phyloP scores from a whole-genome alignment of 1,140 invertebrate genomes.

The Achroia grisella region DNA sequence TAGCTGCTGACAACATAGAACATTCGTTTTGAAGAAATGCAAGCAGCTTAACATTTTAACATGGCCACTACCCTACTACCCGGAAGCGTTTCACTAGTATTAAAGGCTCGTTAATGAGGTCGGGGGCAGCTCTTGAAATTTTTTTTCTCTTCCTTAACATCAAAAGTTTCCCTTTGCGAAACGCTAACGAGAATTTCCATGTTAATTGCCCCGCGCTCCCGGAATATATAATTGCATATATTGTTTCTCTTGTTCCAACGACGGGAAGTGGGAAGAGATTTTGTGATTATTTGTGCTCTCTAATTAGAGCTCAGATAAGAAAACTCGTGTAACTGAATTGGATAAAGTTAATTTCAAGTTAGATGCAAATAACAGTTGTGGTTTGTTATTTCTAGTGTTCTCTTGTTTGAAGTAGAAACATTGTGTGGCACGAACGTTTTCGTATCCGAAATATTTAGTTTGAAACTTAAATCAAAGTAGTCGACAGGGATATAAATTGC shows the following conservation, averaged over 20 bases:
- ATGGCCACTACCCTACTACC: constrained; percentile 30
- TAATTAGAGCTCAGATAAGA: constrained; percentile 36
- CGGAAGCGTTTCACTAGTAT: constrained; percentile 45
- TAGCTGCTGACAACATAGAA: constrained; percentile 2
- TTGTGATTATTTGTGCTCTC: constrained; percentile 35
- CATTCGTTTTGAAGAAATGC: constrained; percentile 15
- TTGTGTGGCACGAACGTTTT: too few relatives aligned
- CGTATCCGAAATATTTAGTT: background rate
- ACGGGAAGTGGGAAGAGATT: constrained; percentile 34
- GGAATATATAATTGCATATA: constrained; percentile 62
- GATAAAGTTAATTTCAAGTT: constrained; percentile 15
- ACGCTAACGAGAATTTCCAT: constrained; percentile 62
- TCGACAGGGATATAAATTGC: too few relatives aligned
- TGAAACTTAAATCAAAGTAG: background rate
- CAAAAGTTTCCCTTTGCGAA: constrained; percentile 61
- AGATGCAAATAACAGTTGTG: too few relatives aligned
- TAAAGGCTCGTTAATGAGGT: constrained; percentile 62
- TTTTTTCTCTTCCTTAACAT: constrained; percentile 56
- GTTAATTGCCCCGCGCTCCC: constrained; percentile 52
- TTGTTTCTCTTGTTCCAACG: constrained; percentile 42
- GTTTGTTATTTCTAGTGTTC: background rate
- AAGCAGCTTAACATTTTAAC: constrained; percentile 25
- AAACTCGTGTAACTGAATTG: constrained; percentile 17
- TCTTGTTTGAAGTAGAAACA: background rate
- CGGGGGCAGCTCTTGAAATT: constrained; percentile 49